Percentiles rank a stretch among this genome's conserved stretches.
These are phyloP conservation scores for Atta texana DNA, from an alignment of 1,140 invertebrate genomes.

Conservation along the genomic window DNA sequence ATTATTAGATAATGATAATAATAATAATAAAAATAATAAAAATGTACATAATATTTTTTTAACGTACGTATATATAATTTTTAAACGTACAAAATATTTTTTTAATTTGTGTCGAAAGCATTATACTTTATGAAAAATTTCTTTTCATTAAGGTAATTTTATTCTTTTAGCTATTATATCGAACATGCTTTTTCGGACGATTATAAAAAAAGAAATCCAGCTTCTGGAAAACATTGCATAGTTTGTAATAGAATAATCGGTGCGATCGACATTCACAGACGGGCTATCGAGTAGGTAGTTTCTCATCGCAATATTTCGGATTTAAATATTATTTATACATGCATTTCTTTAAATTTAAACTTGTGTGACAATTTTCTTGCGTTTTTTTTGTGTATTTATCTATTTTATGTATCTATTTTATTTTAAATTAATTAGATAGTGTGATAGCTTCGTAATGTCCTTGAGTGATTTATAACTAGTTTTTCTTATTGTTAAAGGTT, in stretches of 20 bases:
- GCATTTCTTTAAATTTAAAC: constrained; percentile 10
- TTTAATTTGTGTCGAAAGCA: neutral
- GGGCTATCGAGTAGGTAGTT: constrained; percentile 47
- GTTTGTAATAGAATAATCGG: constrained; percentile 19
- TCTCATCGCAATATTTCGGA: constrained; percentile 24
- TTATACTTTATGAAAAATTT: neutral
- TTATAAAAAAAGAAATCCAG: constrained; percentile 3
- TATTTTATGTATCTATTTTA: neutral
- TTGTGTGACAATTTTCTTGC: neutral
- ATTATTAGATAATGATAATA: neutral
- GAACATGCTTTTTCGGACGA: constrained; percentile 18
- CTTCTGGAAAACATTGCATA: constrained; percentile 14
- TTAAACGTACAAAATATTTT: neutral
- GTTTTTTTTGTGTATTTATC: neutral
- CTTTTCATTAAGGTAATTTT: neutral
- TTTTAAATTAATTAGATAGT: neutral
- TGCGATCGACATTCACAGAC: constrained; percentile 32
- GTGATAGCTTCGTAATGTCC: neutral
- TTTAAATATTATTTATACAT: constrained; percentile 28
- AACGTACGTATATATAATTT: no score
- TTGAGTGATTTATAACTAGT: neutral
- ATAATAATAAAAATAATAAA: no score
- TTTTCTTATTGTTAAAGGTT: constrained; percentile 50
- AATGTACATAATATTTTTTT: neutral
- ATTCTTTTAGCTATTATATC: constrained; percentile 48